A percentile compares a stretch with the other conserved stretches of the same genome.
phyloP scores from a whole-genome alignment of 2,888 invertebrate genomes.

The Thecophora atra region DNA sequence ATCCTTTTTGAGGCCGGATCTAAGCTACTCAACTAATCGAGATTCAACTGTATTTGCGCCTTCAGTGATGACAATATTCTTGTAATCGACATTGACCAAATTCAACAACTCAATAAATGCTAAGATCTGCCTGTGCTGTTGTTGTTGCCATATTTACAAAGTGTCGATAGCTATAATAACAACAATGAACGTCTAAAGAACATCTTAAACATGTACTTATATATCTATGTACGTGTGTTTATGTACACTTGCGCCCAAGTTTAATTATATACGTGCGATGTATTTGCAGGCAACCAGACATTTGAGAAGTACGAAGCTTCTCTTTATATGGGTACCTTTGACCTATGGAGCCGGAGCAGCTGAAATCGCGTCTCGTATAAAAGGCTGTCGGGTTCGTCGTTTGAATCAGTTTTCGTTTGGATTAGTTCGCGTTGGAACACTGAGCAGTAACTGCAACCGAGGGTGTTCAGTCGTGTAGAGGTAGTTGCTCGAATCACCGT shows the following conservation, averaged over 20 bases:
- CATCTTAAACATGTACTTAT: constrained; percentile 6
- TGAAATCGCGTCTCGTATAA: constrained; percentile 48
- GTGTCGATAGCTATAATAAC: constrained; percentile 23
- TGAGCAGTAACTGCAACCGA: constrained; percentile 3
- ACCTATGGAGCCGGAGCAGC: constrained; percentile 49
- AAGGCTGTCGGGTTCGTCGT: constrained; percentile 49
- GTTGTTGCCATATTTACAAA: constrained; percentile 27
- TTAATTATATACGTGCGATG: not conserved
- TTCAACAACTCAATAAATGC: constrained; percentile 3
- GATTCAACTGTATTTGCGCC: no score
- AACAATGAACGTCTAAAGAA: constrained; percentile 25
- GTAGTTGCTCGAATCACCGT: not conserved
- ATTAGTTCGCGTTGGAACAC: constrained; percentile 45
- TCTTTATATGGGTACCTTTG: constrained; percentile 49
- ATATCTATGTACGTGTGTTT: no score
- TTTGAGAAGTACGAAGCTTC: constrained; percentile 39
- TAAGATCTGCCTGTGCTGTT: not conserved
- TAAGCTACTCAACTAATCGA: no score
- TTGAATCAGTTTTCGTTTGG: constrained; percentile 51
- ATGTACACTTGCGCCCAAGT: not conserved
- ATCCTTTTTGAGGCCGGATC: no score
- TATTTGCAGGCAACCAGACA: constrained; percentile 18
- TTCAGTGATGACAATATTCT: no score
- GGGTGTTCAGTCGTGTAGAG: constrained; percentile 2
- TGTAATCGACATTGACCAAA: not conserved